Evolutionary conservation across 2,888 invertebrate genomes (phyloP).

Genomic region (Choristoneura rosaceana): DNA sequence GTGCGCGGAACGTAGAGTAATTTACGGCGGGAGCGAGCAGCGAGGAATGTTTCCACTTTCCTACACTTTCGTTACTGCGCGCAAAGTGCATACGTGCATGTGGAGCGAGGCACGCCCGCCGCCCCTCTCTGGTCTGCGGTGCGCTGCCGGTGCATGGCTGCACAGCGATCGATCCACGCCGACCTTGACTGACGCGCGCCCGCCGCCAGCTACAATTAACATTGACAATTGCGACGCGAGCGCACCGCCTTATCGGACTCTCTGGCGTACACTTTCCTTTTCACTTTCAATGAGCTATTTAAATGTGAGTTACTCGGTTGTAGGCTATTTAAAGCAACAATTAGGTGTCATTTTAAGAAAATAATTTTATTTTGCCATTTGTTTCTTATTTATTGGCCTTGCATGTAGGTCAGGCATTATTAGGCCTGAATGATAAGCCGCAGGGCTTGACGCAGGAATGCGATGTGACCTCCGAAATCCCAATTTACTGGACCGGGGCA

Average conservation of each 20-base stretch:
- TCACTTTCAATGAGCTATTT: slow-evolving; percentile 48
- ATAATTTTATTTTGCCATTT: neutral
- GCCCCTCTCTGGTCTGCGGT: slow-evolving; percentile 35
- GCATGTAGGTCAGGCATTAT: slow-evolving; percentile 5
- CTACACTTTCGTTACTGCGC: slow-evolving; percentile 73
- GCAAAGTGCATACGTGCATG: slow-evolving; percentile 65
- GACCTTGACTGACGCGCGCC: slow-evolving; percentile 77
- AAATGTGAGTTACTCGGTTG: neutral
- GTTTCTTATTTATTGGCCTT: neutral
- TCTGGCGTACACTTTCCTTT: slow-evolving; percentile 62
- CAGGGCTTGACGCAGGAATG: neutral
- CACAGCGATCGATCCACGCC: slow-evolving; percentile 70
- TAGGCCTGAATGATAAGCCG: slow-evolving; percentile 2
- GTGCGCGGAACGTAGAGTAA: slow-evolving; percentile 57
- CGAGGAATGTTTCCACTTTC: slow-evolving; percentile 79
- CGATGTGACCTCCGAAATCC: neutral
- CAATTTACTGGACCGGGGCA: neutral
- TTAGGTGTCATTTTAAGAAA: neutral
- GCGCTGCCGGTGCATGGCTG: slow-evolving; percentile 52
- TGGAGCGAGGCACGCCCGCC: slow-evolving; percentile 55
- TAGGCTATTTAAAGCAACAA: neutral
- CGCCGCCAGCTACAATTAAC: slow-evolving; percentile 73
- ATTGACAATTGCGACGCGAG: slow-evolving; percentile 76
- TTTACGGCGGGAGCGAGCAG: slow-evolving; percentile 66
- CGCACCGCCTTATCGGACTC: slow-evolving; percentile 60